Percentiles rank a stretch among this genome's conserved stretches.
Conservation (phyloP, 1,140 invertebrate genomes). For the Papilio dardanus region DNA sequence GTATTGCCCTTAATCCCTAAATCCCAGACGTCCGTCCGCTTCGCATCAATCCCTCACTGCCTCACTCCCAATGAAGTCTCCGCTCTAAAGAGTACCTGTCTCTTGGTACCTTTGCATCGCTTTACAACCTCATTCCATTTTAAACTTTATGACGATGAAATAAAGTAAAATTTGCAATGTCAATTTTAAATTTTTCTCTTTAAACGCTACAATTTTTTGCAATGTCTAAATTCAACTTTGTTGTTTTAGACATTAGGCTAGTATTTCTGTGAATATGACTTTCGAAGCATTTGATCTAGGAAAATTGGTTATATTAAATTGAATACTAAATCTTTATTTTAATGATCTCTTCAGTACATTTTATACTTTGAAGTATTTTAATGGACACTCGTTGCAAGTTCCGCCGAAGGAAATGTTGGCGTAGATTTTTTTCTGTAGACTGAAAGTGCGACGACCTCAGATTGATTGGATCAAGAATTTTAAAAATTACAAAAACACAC, state of each 20-base stretch:
- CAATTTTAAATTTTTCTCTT: neutral
- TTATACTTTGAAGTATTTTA: slow-evolving; percentile 33
- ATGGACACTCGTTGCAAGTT: slow-evolving; percentile 19
- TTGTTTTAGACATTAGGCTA: neutral
- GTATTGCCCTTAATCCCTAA: slow-evolving; percentile 31
- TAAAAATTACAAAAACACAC: neutral
- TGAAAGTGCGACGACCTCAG: neutral
- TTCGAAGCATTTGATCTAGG: slow-evolving; percentile 29
- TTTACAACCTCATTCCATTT: neutral
- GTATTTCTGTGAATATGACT: slow-evolving; percentile 14
- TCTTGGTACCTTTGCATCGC: slow-evolving; percentile 24
- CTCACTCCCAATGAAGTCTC: slow-evolving; percentile 38
- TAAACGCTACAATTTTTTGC: neutral
- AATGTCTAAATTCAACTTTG: slow-evolving; percentile 12
- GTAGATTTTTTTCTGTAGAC: slow-evolving; percentile 28
- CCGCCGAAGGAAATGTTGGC: slow-evolving; percentile 13
- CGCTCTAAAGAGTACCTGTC: slow-evolving; percentile 35
- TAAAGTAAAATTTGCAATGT: neutral
- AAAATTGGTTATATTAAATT: slow-evolving; percentile 38
- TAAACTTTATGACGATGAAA: neutral
- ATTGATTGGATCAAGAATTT: neutral
- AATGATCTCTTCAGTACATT: slow-evolving; percentile 33
- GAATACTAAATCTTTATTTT: slow-evolving; percentile 40
- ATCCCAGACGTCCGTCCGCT: slow-evolving; percentile 35
- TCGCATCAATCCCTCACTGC: slow-evolving; percentile 37